A percentile compares a stretch with the other conserved stretches of the same genome.
Evolutionary conservation across 30 jellyfish, hydroid and myxozoan species (phyloP).

Genomic region (Hydractinia symbiolongicarpus): DNA sequence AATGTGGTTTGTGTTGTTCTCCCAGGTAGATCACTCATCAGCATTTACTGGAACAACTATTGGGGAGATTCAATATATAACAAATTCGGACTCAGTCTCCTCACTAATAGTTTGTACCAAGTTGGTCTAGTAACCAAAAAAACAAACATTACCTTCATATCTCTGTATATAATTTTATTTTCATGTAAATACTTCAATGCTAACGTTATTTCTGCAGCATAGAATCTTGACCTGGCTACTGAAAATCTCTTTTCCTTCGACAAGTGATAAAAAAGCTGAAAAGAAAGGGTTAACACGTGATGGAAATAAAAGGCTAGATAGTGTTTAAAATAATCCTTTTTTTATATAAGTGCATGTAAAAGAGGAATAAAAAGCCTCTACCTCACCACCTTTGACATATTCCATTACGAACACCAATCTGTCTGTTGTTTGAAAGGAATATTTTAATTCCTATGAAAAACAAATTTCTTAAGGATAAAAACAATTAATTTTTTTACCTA

Average conservation of each 20-base stretch:
- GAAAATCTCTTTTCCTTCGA: slow-evolving; percentile 80
- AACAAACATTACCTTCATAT: slow-evolving; percentile 65
- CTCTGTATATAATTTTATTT: slow-evolving; percentile 82
- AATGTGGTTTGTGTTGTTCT: too few relatives aligned
- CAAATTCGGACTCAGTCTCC: too few relatives aligned
- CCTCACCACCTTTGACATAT: slow-evolving; percentile 96
- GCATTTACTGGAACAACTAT: too few relatives aligned
- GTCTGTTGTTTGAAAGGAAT: slow-evolving; percentile 81
- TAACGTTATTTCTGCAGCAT: slow-evolving; percentile 91
- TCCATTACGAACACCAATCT: slow-evolving; percentile 89
- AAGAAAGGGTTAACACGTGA: not conserved
- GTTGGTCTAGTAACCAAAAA: not conserved
- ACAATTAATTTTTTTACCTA: not conserved
- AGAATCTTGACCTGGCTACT: slow-evolving; percentile 83
- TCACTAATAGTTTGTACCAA: too few relatives aligned
- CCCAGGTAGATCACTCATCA: too few relatives aligned
- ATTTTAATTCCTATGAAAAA: slow-evolving; percentile 56
- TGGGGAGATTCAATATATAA: too few relatives aligned
- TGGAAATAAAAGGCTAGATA: not conserved
- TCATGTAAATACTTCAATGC: slow-evolving; percentile 90
- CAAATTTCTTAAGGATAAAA: not conserved
- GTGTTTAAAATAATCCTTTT: not conserved
- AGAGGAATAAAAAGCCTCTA: slow-evolving; percentile 11
- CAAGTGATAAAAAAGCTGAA: slow-evolving; percentile 79
- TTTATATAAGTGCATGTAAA: too few relatives aligned